Percentiles rank a stretch among this genome's conserved stretches.
These are phyloP conservation scores for Chiropotes sagulatus DNA, from an alignment of 2,797 vertebrate genomes.

Conservation along the genomic window DNA sequence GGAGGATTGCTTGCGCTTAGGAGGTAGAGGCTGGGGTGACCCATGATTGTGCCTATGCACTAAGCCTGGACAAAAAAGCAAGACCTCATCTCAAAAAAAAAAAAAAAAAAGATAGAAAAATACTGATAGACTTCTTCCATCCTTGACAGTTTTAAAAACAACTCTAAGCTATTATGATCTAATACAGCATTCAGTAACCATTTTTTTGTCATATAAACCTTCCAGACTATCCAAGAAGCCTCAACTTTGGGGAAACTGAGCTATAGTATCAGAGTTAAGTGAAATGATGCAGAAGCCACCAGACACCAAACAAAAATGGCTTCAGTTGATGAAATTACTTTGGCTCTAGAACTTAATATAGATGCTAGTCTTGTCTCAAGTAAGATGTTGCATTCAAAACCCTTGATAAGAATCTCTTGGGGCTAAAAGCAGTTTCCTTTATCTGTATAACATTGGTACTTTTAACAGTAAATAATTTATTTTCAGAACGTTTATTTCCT, in stretches of 20 bases:
- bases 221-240: background rate
- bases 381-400: background rate
- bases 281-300: background rate
- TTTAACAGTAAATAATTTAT: background rate
- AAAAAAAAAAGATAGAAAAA: background rate
- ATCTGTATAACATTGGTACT: background rate
- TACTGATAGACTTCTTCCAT: background rate
- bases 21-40: background rate
- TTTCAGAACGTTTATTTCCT: background rate
- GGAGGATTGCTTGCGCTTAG: background rate
- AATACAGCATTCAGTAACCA: background rate
- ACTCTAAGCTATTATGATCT: background rate
- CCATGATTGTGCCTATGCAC: background rate
- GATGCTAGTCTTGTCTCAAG: background rate
- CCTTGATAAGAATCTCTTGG: background rate
- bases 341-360: background rate
- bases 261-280: background rate
- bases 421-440: background rate
- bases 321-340: background rate
- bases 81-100: background rate
- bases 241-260: background rate
- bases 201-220: background rate
- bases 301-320: background rate
- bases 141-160: constrained; percentile 29
- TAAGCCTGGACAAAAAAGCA: background rate